Conservation (phyloP, 2,797 vertebrate species). For the Leptodactylus fallax region DNA sequence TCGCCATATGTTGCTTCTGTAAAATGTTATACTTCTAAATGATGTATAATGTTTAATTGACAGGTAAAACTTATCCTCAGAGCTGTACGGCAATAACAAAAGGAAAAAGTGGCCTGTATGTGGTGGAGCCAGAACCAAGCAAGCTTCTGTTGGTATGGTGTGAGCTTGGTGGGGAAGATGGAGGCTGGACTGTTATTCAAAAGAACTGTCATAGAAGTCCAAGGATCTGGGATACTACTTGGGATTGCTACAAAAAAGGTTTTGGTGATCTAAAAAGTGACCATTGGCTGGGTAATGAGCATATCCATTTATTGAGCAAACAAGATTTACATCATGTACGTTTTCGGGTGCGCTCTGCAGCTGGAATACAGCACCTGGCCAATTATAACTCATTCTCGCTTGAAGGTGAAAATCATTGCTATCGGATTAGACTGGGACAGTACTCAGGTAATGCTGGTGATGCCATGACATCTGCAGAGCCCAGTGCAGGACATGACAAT, state of each 20-base stretch:
- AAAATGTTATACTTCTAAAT: not conserved
- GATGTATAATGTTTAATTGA: slow-evolving; percentile 18
- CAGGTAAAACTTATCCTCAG: slow-evolving; percentile 50
- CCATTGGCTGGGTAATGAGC: slow-evolving; percentile 57
- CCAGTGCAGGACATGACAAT: slow-evolving; percentile 57
- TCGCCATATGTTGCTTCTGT: not conserved
- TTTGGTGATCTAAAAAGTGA: slow-evolving; percentile 54
- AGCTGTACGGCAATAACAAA: slow-evolving; percentile 51
- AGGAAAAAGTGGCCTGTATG: slow-evolving; percentile 49
- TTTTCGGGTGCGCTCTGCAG: slow-evolving; percentile 19
- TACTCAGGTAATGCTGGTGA: slow-evolving; percentile 61
- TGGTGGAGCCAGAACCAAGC: slow-evolving; percentile 40
- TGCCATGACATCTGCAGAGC: slow-evolving; percentile 58
- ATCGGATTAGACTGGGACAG: slow-evolving; percentile 49
- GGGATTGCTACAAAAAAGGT: slow-evolving; percentile 57
- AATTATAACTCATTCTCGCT: slow-evolving; percentile 55
- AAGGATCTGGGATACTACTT: slow-evolving; percentile 50
- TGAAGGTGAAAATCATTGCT: slow-evolving; percentile 39
- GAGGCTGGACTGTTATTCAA: slow-evolving; percentile 58
- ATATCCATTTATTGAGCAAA: slow-evolving; percentile 48
- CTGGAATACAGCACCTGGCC: slow-evolving; percentile 29
- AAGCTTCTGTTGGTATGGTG: slow-evolving; percentile 48
- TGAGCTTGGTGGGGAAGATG: slow-evolving; percentile 33
- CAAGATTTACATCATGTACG: slow-evolving; percentile 49
- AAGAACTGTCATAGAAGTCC: slow-evolving; percentile 45